Evolutionary conservation across 1,140 invertebrate genomes (phyloP), one percentile per base, ranked within the genome.

Genomic region (Dendrolimus kikuchii): DNA sequence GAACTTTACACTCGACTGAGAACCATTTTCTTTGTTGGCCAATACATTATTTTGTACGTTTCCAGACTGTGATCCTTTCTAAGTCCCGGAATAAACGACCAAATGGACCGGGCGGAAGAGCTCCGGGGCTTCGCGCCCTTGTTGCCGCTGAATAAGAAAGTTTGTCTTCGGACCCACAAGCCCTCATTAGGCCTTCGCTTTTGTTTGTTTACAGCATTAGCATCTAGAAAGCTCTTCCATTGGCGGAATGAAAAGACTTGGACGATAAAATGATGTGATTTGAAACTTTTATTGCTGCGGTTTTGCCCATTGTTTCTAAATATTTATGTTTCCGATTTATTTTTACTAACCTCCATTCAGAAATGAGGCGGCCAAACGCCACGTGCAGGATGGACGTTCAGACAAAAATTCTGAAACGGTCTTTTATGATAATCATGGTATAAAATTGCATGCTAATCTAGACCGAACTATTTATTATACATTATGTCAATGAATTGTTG

Each of bases 201-300:
- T 82, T 84, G 81, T 81, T 86, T 84, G 77, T 78, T 74, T 70
- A 75, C 70, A 64, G 79, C 84, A 86, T 86, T 83, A 86, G 75
- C 78, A 84, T 80, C 70, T 71, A 69, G 67, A 73, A 81, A 72
- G 67, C 69, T 68, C 23, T 74, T 79, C 67, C 71, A 76, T 65
- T 67, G 62, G 60, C 53, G 50, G 66, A 71, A 70, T 67, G 65
- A 67, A 68, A 56, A 74, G 58, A 68, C 66, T 67, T 58, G 68
- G 67, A 73, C 59, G 55, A 59, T 60, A 64, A 69, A 77, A 79
- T 79, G 70, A 75, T 68, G 70, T 60, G 68, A 69, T 74, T 79
- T 74, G 68, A 71, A 69, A 10, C 36, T 47, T 46, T 7, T 37
- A 47, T 41, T 40, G 5, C 48, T n/a, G n/a, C 41, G 9, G n/a